Percentiles rank a stretch among this genome's conserved stretches.
Conservation (phyloP, 2,113 vertebrate species). For the Mirounga angustirostris region DNA sequence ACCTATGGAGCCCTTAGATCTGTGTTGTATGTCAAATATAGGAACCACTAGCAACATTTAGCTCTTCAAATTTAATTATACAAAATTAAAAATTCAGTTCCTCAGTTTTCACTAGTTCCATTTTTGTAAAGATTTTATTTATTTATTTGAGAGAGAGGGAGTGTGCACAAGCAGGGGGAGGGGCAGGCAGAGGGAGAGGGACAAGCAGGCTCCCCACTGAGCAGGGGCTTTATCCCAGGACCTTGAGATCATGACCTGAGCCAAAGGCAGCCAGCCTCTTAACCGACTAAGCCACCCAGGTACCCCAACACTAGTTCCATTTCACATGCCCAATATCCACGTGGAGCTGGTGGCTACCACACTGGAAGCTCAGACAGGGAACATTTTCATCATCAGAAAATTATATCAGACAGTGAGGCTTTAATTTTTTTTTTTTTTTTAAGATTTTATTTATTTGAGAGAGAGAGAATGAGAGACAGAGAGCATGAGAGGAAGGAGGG, state of each 20-base stretch:
- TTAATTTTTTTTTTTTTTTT: neutral
- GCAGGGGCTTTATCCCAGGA: no score
- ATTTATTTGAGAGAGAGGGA: neutral
- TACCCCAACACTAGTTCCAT: neutral
- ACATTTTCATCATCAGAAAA: neutral
- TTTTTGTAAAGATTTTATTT: neutral
- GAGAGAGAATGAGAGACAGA: no score
- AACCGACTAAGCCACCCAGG: no score
- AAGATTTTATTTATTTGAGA: no score
- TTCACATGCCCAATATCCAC: neutral
- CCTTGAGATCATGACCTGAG: no score
- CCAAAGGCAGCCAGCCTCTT: no score
- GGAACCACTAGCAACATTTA: neutral
- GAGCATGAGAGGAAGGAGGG: no score
- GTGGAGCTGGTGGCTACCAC: neutral
- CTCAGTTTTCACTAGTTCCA: neutral
- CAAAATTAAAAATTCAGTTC: neutral
- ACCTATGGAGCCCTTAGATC: neutral
- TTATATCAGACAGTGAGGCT: neutral
- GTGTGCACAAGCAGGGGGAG: no score
- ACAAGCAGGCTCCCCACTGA: neutral
- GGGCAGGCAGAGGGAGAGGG: neutral
- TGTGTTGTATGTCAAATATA: neutral
- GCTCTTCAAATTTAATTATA: slow-evolving; percentile 16
- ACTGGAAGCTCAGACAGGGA: neutral